Percentiles rank a stretch among this genome's conserved stretches.
Evolutionary conservation across 2,888 invertebrate genomes (phyloP).

Genomic region (Ichneumon xanthorius): DNA sequence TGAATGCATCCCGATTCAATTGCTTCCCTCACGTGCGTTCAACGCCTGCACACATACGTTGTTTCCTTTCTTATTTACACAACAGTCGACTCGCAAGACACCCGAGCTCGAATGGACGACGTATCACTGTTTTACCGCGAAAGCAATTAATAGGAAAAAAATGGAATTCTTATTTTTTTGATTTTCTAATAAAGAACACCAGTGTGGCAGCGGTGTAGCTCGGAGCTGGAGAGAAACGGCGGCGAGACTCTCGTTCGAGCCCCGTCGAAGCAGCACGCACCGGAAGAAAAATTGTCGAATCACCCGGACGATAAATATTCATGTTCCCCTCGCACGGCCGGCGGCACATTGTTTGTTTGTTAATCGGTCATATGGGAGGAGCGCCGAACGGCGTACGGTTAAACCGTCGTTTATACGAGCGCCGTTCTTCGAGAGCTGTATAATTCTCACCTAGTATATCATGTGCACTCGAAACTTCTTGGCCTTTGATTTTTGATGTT

Average conservation of each 20-base stretch:
- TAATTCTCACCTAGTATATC: constrained; percentile 1
- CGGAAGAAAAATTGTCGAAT: constrained; percentile 70
- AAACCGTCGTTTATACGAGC: neutral
- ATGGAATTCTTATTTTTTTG: neutral
- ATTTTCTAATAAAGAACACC: neutral
- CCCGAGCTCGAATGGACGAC: neutral
- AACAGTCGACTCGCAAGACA: neutral
- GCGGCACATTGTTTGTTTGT: constrained; percentile 67
- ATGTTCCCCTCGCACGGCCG: constrained; percentile 57
- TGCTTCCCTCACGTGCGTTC: constrained; percentile 27
- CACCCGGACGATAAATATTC: constrained; percentile 75
- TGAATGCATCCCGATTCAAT: constrained; percentile 23
- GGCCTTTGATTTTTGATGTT: neutral
- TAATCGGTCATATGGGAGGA: constrained; percentile 62
- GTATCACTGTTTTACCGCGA: neutral
- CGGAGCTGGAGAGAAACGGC: constrained; percentile 31
- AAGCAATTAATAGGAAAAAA: neutral
- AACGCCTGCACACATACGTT: constrained; percentile 2
- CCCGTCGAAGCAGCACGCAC: constrained; percentile 44
- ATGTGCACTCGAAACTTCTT: constrained; percentile 3
- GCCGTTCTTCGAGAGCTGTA: neutral
- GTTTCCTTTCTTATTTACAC: neutral
- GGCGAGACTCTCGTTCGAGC: constrained; percentile 21
- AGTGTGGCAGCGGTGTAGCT: neutral
- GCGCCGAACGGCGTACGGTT: constrained; percentile 32